Percentiles rank a stretch among this genome's conserved stretches.
Conservation (phyloP, 1,140 invertebrate species). For the Pachyrhynchus sulphureomaculatus region DNA sequence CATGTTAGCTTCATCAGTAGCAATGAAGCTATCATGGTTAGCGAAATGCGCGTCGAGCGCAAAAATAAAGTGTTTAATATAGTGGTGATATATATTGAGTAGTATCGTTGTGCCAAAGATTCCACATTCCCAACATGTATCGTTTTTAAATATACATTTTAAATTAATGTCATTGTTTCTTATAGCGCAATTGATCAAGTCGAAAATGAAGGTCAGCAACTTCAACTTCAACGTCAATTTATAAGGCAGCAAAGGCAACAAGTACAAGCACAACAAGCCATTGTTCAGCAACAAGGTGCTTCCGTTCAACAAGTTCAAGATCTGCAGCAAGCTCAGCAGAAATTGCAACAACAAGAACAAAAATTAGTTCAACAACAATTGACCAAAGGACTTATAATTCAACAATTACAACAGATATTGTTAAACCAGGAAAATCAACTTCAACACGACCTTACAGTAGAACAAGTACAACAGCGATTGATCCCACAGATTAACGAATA, state of each 20-base stretch:
- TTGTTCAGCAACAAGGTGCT: not conserved
- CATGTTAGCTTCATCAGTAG: too few relatives aligned
- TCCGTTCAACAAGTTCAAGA: not conserved
- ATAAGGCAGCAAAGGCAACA: not conserved
- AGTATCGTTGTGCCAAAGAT: too few relatives aligned
- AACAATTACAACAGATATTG: not conserved
- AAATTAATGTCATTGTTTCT: not conserved
- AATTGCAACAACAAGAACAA: not conserved
- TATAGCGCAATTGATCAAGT: not conserved
- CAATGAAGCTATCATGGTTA: too few relatives aligned
- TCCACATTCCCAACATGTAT: too few relatives aligned
- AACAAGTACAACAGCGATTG: not conserved
- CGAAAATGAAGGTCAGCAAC: not conserved
- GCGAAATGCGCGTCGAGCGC: too few relatives aligned
- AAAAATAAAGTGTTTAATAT: too few relatives aligned
- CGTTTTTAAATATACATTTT: too few relatives aligned
- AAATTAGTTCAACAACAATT: not conserved
- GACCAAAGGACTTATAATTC: not conserved
- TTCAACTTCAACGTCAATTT: not conserved
- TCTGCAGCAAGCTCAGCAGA: not conserved
- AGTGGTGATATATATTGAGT: too few relatives aligned
- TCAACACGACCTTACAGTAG: not conserved
- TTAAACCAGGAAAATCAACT: not conserved
- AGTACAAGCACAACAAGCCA: not conserved
- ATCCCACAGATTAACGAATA: too few relatives aligned